A percentile compares a stretch with the other conserved stretches of the same genome.
These are phyloP conservation scores for Uloborus plumipes DNA, from an alignment of 2,888 invertebrate species.

Conservation along the genomic window DNA sequence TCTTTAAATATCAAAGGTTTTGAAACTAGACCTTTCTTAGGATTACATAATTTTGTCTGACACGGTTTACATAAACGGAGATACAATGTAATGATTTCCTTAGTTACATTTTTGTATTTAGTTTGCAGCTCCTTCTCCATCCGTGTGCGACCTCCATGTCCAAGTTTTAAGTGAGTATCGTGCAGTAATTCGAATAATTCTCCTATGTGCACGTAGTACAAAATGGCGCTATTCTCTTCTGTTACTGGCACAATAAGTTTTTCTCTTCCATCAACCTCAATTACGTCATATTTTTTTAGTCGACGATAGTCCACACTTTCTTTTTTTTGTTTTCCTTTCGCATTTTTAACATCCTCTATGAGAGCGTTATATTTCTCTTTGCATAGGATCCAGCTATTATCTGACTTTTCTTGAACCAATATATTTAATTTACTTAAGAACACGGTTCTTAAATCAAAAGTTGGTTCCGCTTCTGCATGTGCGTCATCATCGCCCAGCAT, in stretches of 20 bases:
- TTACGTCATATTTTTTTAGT: neutral
- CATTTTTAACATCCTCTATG: neutral
- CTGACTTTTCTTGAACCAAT: neutral
- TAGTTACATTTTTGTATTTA: constrained; percentile 11
- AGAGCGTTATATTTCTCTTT: neutral
- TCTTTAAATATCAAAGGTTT: neutral
- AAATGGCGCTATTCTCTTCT: neutral
- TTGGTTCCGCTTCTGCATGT: too few species aligned
- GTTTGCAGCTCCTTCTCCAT: constrained; percentile 7
- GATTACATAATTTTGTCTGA: neutral
- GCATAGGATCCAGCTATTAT: neutral
- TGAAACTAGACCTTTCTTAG: neutral
- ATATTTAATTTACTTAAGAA: neutral
- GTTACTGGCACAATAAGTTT: neutral
- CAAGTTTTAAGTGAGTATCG: neutral
- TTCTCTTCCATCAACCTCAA: neutral
- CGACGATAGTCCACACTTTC: neutral
- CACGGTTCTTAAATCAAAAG: too few species aligned
- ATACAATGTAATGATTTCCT: neutral
- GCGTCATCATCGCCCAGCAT: too few species aligned
- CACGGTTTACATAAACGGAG: neutral
- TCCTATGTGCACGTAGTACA: neutral
- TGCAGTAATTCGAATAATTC: neutral
- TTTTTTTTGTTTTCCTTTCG: neutral
- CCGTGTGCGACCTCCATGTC: neutral